phyloP scores from a whole-genome alignment of 1,140 invertebrate species.

The Formica exsecta region DNA sequence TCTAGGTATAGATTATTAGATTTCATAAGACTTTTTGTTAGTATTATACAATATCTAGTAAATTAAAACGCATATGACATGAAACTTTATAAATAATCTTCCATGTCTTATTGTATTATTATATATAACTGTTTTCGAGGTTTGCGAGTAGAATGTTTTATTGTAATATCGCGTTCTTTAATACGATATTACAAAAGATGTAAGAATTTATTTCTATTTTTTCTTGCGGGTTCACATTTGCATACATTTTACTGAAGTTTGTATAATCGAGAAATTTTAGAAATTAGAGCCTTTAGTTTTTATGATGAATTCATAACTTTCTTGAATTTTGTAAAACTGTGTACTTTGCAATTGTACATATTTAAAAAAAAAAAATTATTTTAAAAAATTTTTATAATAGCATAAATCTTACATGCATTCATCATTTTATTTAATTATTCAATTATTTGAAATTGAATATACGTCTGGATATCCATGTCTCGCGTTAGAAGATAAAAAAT shows the following conservation, averaged over 20 bases:
- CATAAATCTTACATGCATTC: not conserved
- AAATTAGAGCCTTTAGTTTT: not conserved
- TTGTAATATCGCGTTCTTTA: not conserved
- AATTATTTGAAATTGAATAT: not conserved
- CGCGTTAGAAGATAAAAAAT: slow-evolving; percentile 33
- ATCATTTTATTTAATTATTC: slow-evolving; percentile 1
- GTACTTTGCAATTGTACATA: not conserved
- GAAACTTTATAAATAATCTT: slow-evolving; percentile 46
- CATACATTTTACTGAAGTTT: slow-evolving; percentile 6
- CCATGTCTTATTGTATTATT: slow-evolving; percentile 7
- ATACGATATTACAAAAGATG: not conserved
- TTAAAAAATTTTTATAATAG: not conserved
- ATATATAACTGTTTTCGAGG: slow-evolving; percentile 19
- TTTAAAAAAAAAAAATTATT: not conserved
- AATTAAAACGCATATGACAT: slow-evolving; percentile 44
- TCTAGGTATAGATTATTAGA: slow-evolving; percentile 15
- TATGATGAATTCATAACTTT: not conserved
- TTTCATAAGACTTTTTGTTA: slow-evolving; percentile 51
- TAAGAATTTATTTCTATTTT: slow-evolving; percentile 42
- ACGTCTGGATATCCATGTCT: not conserved
- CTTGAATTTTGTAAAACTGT: not conserved
- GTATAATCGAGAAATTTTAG: not conserved
- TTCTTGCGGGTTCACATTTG: not conserved
- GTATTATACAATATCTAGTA: slow-evolving; percentile 45
- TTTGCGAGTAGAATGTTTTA: not conserved